Conservation (phyloP, 2,113 vertebrate genomes). For the Daubentonia madagascariensis region DNA sequence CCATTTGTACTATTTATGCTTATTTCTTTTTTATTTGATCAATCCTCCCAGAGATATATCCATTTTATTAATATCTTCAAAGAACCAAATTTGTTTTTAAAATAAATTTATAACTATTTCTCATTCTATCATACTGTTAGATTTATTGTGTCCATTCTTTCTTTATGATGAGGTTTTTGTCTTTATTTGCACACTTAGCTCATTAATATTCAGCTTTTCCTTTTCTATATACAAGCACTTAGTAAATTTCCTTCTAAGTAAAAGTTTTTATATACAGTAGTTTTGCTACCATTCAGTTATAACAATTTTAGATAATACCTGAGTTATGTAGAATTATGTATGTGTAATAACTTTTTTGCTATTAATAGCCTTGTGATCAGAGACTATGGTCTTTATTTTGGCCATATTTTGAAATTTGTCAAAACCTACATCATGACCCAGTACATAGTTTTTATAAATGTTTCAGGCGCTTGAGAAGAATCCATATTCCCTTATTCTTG, state of each 20-base stretch:
- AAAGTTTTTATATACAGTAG: background rate
- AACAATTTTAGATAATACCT: background rate
- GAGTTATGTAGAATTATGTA: background rate
- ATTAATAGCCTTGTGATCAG: background rate
- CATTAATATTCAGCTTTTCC: background rate
- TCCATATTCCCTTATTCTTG: background rate
- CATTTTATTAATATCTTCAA: background rate
- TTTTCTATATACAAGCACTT: background rate
- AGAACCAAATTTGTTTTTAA: background rate
- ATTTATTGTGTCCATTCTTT: background rate
- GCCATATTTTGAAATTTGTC: background rate
- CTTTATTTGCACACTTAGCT: background rate
- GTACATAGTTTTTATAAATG: background rate
- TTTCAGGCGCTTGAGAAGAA: background rate
- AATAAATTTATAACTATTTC: background rate
- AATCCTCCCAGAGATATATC: background rate
- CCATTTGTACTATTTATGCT: background rate
- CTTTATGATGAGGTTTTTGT: background rate
- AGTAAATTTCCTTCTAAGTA: background rate
- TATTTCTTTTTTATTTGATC: background rate
- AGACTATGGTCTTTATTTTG: background rate
- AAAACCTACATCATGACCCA: background rate
- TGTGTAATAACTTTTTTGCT: background rate
- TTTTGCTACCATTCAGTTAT: background rate
- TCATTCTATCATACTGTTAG: background rate